Percentiles rank a stretch among this genome's conserved stretches.
Conservation (phyloP, 2,888 invertebrate genomes). For the Melipona beecheii region DNA sequence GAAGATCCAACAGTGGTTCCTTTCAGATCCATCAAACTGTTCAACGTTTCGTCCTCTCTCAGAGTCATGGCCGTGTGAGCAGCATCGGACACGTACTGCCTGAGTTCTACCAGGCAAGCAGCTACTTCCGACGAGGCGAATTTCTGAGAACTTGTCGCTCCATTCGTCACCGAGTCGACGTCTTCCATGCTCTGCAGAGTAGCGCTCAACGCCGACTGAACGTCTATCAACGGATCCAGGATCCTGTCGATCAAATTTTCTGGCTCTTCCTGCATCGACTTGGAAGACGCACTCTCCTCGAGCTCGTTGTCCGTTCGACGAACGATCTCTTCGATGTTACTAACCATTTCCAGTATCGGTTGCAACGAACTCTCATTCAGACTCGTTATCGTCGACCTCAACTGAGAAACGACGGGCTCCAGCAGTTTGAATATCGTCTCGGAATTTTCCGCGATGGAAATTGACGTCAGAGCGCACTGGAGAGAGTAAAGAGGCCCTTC, state of each 20-base stretch:
- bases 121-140: conserved; percentile 68
- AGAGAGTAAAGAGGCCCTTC: conserved; percentile 61
- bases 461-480: conserved; percentile 46
- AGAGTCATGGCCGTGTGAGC: conserved; percentile 78
- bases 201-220: conserved; percentile 76
- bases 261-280: conserved; percentile 55
- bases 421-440: conserved; percentile 48
- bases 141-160: conserved; percentile 41
- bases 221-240: conserved; percentile 78
- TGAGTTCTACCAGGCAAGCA: conserved; percentile 73
- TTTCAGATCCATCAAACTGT: conserved; percentile 75
- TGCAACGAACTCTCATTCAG: conserved; percentile 42
- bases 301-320: conserved; percentile 6
- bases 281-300: conserved; percentile 34
- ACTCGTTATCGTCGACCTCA: conserved; percentile 34
- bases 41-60: conserved; percentile 75
- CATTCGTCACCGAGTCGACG: conserved; percentile 63
- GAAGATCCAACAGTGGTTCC: conserved; percentile 76
- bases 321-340: conserved; percentile 41
- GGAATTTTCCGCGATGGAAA: conserved; percentile 30
- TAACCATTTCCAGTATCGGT: conserved; percentile 30
- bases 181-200: conserved; percentile 75
- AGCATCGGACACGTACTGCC: conserved; percentile 77
- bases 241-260: conserved; percentile 76
- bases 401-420: conserved; percentile 44